Percentiles rank a stretch among this genome's conserved stretches.
Conservation (phyloP, 2,113 vertebrate genomes). For the Hippotragus niger region DNA sequence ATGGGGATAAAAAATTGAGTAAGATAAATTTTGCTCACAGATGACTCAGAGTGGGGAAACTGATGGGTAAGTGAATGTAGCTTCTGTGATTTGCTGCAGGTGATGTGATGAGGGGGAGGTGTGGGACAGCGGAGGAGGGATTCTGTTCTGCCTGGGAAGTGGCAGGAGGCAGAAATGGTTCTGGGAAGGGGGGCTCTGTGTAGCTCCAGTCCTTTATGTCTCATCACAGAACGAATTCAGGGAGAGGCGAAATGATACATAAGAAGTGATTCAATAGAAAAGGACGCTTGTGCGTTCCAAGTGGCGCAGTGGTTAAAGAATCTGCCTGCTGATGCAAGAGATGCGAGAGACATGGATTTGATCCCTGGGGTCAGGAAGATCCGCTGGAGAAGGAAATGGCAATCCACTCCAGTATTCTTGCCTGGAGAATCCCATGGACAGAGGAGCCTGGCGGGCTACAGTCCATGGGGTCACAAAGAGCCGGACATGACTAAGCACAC, state of each 20-base stretch:
- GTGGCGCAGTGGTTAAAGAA: not conserved
- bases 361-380: not conserved
- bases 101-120: accelerated
- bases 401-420: not conserved
- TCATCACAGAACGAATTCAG: not conserved
- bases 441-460: not conserved
- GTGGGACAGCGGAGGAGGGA: accelerated
- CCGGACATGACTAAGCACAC: accelerated
- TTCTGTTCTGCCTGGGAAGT: not conserved
- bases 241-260: not conserved
- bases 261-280: not conserved
- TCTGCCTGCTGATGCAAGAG: not conserved
- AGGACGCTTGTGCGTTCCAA: not conserved
- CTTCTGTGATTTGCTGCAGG: too few relatives aligned
- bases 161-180: not conserved
- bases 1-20: not conserved
- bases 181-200: accelerated
- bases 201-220: not conserved
- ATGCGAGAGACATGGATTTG: not conserved
- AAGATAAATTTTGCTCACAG: not conserved
- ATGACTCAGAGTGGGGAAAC: too few relatives aligned
- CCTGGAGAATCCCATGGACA: not conserved
- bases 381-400: not conserved
- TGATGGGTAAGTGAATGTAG: accelerated
- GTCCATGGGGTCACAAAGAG: not conserved